Evolutionary conservation across 2,113 vertebrate genomes (phyloP).

Genomic region (Eudyptes chrysolophus): DNA sequence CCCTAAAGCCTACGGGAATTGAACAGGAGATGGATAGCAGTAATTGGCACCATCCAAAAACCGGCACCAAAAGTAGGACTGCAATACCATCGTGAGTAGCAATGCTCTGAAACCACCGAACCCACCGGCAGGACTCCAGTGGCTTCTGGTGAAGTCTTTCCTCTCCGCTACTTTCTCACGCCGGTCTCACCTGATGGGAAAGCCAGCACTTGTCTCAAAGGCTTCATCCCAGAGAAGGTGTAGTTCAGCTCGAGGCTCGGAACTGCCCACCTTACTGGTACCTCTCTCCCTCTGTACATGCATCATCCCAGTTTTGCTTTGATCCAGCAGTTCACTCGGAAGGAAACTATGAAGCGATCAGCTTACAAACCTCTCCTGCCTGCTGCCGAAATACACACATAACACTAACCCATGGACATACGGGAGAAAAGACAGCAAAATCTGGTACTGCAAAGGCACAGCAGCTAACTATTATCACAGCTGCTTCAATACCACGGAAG

Average conservation of each 20-base stretch:
- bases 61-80: background rate
- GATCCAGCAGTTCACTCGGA: background rate
- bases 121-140: background rate
- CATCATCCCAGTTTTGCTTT: background rate
- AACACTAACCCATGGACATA: background rate
- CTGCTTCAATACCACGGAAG: background rate
- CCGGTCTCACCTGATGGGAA: background rate
- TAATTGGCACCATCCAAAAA: background rate
- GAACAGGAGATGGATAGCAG: background rate
- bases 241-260: background rate
- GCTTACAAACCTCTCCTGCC: background rate
- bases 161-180: background rate
- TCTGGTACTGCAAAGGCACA: background rate
- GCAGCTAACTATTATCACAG: background rate
- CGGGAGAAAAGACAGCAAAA: background rate
- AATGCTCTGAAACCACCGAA: background rate
- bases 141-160: background rate
- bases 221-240: background rate
- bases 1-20: background rate
- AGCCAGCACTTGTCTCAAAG: background rate
- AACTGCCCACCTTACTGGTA: background rate
- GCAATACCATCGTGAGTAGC: background rate
- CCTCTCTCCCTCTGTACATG: background rate
- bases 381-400: background rate
- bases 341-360: background rate